These are phyloP conservation scores for Rhimphoctona megacephalus DNA, from an alignment of 2,888 invertebrate species.

Conservation along the genomic window DNA sequence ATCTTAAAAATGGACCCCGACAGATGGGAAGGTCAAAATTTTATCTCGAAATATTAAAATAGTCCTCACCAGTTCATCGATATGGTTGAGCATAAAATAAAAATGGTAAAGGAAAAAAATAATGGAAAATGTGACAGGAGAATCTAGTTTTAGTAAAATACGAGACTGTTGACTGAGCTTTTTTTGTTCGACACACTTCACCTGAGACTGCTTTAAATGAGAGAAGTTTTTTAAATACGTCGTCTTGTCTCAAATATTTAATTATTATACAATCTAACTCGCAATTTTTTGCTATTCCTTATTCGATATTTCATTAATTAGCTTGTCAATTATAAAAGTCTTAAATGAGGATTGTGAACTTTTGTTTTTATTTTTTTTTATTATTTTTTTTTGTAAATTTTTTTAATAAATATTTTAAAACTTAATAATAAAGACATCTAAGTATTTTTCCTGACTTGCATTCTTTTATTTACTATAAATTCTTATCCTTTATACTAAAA, in stretches of 20 bases:
- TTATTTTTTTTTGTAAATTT: no score
- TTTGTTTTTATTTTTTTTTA: no score
- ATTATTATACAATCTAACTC: background rate
- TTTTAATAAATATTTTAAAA: no score
- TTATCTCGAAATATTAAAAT: constrained; percentile 15
- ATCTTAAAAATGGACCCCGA: constrained; percentile 23
- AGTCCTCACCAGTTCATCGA: background rate
- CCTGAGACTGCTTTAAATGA: no score
- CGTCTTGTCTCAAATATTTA: background rate
- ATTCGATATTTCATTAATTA: background rate
- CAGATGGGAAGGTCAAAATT: constrained; percentile 19
- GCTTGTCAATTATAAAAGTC: no score
- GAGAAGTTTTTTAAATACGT: background rate
- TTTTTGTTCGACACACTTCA: background rate
- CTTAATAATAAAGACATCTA: no score
- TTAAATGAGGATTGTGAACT: no score
- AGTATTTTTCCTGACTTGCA: no score
- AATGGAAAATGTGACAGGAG: background rate
- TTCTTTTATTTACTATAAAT: no score
- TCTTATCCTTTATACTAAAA: no score
- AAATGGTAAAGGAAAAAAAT: background rate
- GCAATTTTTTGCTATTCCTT: background rate
- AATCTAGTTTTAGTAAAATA: background rate
- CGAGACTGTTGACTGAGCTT: background rate
- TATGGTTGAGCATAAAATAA: background rate